Evolutionary conservation across 1,140 invertebrate genomes (phyloP), one percentile per base, ranked within the genome.

Genomic region (Leptopilina boulardi): DNA sequence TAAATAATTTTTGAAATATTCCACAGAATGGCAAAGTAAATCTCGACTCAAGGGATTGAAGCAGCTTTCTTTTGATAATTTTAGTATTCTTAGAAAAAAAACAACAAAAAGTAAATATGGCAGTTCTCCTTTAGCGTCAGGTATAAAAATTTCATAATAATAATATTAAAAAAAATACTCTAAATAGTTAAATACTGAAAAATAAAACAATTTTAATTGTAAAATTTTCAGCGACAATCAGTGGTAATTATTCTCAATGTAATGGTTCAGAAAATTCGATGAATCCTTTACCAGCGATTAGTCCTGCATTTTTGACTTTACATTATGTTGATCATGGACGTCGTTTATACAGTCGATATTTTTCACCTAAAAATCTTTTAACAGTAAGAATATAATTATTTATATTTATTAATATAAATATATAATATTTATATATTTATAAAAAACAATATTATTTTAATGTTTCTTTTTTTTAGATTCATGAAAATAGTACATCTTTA

Each of bases 11-110:
- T 47, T 54, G 3, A 18, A 54, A 18, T 59, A 23, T 59, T 1
- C 0, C 9, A 4, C 26, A 66, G 59, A 30, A 66, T 66, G 59
- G 59, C 59, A 66, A 30, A 66, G 26, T 13, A 90, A 93, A 70
- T 93, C 94, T 19, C 89, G 93, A 70, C 86, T 95, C 1, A 92
- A 93, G 80, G 93, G 92, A 75, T 88, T 95, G 1, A 94, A 94
- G 82, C 93, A 94, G 81, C 85, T 94, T 47, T 94, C 94, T 4
- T 92, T 94, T 0, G 94, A 94, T 79, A 95, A 94, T 84, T 86
- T 95, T 47, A 91, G 92, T 38, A 93, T 92, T 71, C 88, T 95
- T 2, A 93, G 92, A 83, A 93, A 94, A 86, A 93, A 94, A 51
- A 84, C 95, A n/a, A 92, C 92, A 9, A 93, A 94, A 84, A 92